Evolutionary conservation across 2,113 vertebrate genomes (phyloP).

Genomic region (Brevimyrus niger): DNA sequence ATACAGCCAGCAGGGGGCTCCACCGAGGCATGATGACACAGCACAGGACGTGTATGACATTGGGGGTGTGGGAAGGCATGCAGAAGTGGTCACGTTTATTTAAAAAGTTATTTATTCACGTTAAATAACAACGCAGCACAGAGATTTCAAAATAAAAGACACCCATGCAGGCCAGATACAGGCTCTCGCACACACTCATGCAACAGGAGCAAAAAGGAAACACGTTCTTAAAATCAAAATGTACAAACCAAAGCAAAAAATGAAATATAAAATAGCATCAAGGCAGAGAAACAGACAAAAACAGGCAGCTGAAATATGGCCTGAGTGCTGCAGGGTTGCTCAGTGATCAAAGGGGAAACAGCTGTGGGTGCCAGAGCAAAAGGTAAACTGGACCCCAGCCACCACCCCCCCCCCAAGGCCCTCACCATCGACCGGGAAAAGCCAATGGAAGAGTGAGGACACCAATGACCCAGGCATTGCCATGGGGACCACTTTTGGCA

Average conservation of each 20-base stretch:
- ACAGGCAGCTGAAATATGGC: conserved; percentile 19
- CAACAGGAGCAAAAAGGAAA: conserved; percentile 34
- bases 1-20: background rate
- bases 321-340: conserved; percentile 26
- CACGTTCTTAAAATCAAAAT: conserved; percentile 32
- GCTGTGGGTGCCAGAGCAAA: conserved; percentile 32
- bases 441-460: background rate
- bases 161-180: conserved; percentile 44
- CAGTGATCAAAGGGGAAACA: conserved; percentile 30
- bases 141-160: conserved; percentile 32
- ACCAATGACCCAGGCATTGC: background rate
- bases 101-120: conserved; percentile 54
- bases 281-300: conserved; percentile 21
- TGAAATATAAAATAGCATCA: conserved; percentile 15
- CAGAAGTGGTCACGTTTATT: conserved; percentile 21
- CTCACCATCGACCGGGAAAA: background rate
- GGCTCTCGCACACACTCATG: conserved; percentile 27
- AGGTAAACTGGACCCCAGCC: background rate
- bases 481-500: background rate
- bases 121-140: conserved; percentile 44
- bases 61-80: conserved; percentile 12
- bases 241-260: background rate
- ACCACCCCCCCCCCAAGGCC: background rate
- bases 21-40: background rate
- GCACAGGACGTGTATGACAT: background rate